phyloP scores from a whole-genome alignment of 92 coral and sea anemone species.

The Siderastrea siderea region DNA sequence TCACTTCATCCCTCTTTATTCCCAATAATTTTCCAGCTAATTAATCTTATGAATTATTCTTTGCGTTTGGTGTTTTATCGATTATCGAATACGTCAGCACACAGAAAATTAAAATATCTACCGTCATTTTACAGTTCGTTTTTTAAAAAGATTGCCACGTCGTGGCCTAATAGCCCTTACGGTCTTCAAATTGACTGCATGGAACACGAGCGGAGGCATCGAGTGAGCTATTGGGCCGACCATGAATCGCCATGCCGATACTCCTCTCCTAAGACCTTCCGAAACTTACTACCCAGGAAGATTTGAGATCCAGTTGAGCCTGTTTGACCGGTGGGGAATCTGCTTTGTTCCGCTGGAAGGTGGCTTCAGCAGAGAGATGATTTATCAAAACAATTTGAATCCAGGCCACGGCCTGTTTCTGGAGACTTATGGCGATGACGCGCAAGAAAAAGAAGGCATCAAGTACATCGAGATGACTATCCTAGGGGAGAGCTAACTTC shows the following conservation, averaged over 20 bases:
- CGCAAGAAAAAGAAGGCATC: conserved; percentile 24
- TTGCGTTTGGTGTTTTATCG: no score
- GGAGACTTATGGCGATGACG: conserved; percentile 34
- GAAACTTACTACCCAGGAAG: conserved; percentile 8
- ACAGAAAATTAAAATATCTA: no score
- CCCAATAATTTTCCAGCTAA: no score
- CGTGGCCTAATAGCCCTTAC: no score
- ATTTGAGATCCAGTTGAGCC: neutral
- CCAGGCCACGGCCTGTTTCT: conserved; percentile 12
- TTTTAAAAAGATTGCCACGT: no score
- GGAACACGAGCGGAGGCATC: no score
- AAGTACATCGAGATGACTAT: conserved; percentile 35
- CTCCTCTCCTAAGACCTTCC: conserved; percentile 6
- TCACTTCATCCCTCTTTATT: no score
- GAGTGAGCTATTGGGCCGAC: neutral
- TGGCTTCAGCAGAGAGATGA: conserved; percentile 32
- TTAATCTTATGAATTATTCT: no score
- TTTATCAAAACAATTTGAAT: conserved; percentile 29
- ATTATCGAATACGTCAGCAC: no score
- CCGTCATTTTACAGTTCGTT: no score
- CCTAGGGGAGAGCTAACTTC: conserved; percentile 1
- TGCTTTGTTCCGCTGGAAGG: conserved; percentile 29
- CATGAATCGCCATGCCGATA: neutral
- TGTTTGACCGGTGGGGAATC: conserved; percentile 34
- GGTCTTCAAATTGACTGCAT: no score